phyloP scores from a whole-genome alignment of 2,797 vertebrate genomes.

The Centropyge bicolor region DNA sequence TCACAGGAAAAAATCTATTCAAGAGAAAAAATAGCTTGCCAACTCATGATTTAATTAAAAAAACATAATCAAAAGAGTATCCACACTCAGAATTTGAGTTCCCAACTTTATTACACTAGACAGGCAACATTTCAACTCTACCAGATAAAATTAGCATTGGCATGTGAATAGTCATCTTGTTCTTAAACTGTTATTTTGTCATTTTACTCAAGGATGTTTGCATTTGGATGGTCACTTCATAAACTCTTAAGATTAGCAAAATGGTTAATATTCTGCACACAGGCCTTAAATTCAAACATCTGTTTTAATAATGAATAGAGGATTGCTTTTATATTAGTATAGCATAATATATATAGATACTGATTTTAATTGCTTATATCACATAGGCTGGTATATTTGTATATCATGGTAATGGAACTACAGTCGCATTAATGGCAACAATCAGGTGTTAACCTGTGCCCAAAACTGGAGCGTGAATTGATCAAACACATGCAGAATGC shows the following conservation, averaged over 20 bases:
- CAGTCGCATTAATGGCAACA: not conserved
- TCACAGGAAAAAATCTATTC: not conserved
- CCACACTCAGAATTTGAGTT: no score
- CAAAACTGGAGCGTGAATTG: constrained; percentile 1
- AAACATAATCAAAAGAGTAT: no score
- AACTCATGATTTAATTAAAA: not conserved
- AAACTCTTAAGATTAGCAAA: not conserved
- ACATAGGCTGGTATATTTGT: not conserved
- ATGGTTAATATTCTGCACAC: not conserved
- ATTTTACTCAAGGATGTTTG: not conserved
- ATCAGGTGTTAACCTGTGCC: not conserved
- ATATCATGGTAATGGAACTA: not conserved
- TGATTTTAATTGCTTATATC: no score
- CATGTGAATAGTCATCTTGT: not conserved
- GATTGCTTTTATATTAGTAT: no score
- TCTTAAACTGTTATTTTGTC: not conserved
- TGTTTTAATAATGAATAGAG: no score
- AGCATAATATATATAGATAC: no score
- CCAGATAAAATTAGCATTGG: not conserved
- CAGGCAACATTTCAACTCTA: not conserved
- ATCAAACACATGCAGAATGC: constrained; percentile 8
- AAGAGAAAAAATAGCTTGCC: not conserved
- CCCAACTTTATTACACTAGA: not conserved
- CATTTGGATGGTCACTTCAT: not conserved
- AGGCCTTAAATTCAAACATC: no score